Percentiles rank a stretch among this genome's conserved stretches.
Conservation (phyloP, 2,888 invertebrate genomes). For the Drosophila neutralis region DNA sequence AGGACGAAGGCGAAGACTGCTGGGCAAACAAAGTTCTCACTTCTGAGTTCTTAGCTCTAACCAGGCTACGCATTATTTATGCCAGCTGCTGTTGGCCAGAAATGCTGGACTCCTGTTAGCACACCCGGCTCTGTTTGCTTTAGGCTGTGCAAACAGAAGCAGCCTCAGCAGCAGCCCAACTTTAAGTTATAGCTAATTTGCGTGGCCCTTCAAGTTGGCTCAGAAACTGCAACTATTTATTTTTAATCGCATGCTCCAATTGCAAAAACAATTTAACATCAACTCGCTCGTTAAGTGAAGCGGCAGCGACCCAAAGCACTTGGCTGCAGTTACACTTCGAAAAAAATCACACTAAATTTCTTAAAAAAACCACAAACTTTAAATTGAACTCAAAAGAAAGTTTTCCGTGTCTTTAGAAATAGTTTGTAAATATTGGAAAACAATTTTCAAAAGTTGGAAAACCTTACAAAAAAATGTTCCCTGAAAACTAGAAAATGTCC, state of each 20-base stretch:
- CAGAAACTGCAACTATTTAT: slow-evolving; percentile 72
- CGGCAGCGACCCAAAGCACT: slow-evolving; percentile 48
- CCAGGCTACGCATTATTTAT: slow-evolving; percentile 63
- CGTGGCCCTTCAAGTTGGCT: slow-evolving; percentile 49
- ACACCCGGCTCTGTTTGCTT: slow-evolving; percentile 39
- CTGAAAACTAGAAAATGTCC: no score
- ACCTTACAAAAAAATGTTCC: no score
- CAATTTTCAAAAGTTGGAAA: background rate
- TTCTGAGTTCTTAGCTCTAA: slow-evolving; percentile 27
- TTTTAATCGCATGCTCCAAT: slow-evolving; percentile 80
- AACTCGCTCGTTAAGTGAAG: slow-evolving; percentile 80
- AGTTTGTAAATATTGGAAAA: background rate
- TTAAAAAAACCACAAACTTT: background rate
- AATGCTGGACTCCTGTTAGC: slow-evolving; percentile 2
- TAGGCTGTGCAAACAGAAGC: slow-evolving; percentile 34
- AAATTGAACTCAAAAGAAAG: no score
- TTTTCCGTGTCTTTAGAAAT: background rate
- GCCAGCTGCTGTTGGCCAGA: slow-evolving; percentile 46
- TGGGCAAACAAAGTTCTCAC: slow-evolving; percentile 52
- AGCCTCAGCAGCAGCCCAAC: slow-evolving; percentile 19
- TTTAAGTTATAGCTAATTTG: slow-evolving; percentile 72
- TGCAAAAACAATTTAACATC: slow-evolving; percentile 81
- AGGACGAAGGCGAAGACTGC: slow-evolving; percentile 25
- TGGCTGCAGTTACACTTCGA: slow-evolving; percentile 50
- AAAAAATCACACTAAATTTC: background rate